Evolutionary conservation across 2,888 invertebrate species (phyloP), one percentile per base, ranked within the genome.

Genomic region (Erebia epiphron): DNA sequence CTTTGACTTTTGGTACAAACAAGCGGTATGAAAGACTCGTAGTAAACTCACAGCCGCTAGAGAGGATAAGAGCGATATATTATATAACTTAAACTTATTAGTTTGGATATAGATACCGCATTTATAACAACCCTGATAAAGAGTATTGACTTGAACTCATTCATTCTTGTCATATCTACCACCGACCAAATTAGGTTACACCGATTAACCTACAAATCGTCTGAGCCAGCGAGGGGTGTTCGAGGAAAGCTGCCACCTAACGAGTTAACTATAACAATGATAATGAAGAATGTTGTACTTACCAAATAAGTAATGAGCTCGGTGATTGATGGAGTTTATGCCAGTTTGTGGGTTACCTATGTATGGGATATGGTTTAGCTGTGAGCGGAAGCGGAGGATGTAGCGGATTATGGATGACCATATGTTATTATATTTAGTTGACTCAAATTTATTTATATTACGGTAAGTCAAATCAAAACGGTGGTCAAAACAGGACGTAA

Each of bases 271-370:
- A 35, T 52, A 66, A 72, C 58, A 70, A 72, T 67, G 67, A 70
- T 58, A 68, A 54, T 57, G 67, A 63, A 69, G 63, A 60, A 68
- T 66, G 65, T 68, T 61, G 60, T 60, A 67, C n/a, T n/a, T n/a
- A n/a, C 57, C 43, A 70, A 69, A 68, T 74, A 73, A 75, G 72
- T 70, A 73, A 74, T 66, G 70, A 74, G 73, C 60, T 69, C 57
- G 54, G 63, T 73, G 75, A 71, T 72, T 74, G 75, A 75, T 75
- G 74, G 66, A 65, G 50, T 57, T 50, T 49, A 54, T 57, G 70
- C 62, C 72, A 60, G 69, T 72, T 69, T 72, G 68, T 67, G 68
- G 68, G 69, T 68, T 68, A 72, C 68, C 70, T 72, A 66, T 26
- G 18, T 35, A 10, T 26, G 13, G 67, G 57, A 49, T 56, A n/a